Percentiles rank a stretch among this genome's conserved stretches.
These are phyloP conservation scores for Hyphantria cunea DNA, from an alignment of 1,140 invertebrate genomes.

Conservation along the genomic window DNA sequence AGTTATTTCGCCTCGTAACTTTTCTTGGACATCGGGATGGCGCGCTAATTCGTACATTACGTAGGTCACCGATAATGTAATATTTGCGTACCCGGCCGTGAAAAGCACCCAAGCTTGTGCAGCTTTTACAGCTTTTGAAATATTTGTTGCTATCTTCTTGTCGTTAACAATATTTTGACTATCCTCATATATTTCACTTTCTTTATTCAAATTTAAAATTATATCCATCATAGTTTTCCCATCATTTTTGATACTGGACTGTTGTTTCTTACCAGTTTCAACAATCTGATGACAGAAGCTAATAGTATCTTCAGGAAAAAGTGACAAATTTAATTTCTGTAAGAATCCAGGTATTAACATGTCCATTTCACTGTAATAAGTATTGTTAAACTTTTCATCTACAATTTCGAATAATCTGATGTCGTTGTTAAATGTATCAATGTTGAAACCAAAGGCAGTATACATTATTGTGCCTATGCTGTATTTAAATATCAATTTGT, in stretches of 20 bases:
- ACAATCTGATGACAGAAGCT: constrained; percentile 39
- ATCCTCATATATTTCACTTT: constrained; percentile 7
- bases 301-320: constrained; percentile 25
- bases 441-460: constrained; percentile 31
- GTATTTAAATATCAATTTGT: constrained; percentile 29
- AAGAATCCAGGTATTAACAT: constrained; percentile 41
- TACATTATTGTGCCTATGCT: constrained; percentile 32
- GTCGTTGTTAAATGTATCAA: constrained; percentile 28
- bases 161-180: constrained; percentile 8
- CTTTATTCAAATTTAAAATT: constrained; percentile 53
- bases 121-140: constrained; percentile 54
- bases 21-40: constrained; percentile 43
- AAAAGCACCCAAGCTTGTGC: constrained; percentile 64
- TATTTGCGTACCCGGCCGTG: constrained; percentile 55
- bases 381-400: constrained; percentile 23
- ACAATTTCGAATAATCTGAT: constrained; percentile 25
- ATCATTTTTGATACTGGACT: constrained; percentile 19
- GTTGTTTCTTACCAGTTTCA: constrained; percentile 17
- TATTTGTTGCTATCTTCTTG: constrained; percentile 12
- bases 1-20: constrained; percentile 32
- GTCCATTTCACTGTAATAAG: constrained; percentile 33
- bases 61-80: constrained; percentile 38
- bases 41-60: constrained; percentile 57
- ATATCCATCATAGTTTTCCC: constrained; percentile 42
- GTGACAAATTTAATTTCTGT: constrained; percentile 30